Base-by-base conservation (phyloP, 2,113 vertebrate species). In the Centropus unirufus region DNA sequence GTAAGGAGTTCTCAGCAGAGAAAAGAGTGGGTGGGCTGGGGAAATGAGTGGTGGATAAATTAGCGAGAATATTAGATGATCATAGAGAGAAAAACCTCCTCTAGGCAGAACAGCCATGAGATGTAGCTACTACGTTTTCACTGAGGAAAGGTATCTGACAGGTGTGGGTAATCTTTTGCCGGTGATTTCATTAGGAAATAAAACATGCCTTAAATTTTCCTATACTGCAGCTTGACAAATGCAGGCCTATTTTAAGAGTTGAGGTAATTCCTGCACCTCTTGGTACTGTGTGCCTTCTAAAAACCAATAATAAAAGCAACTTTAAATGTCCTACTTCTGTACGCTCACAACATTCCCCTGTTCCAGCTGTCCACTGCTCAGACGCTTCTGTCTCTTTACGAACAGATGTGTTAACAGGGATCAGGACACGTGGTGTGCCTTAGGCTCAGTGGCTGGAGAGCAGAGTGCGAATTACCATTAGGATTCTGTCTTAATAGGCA, bases 1-100 rank as follows among this genome's bases (percentile, higher is more conserved):
- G 98, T 98, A 97, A 98, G 95, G 98, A 87, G 69, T 92, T 93
- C 32, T 75, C 39, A 96, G 64, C 55, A 58, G 58, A 76, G 66
- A 59, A 66, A 70, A 47, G 72, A 89, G 83, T 89, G 83, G 68
- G 89, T 89, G 89, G 77, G 58, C 54, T 83, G 83, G 64, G 89
- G 74, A 93, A 90, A 87, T 44, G 27, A 75, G 8, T 86, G 84
- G 88, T 90, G 88, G 75, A 40, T 87, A 62, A 82, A 86, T 77
- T 77, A 80, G 62, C 58, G 44, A 72, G 54, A 66, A 67, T 89
- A 69, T 77, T 54, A 40, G 9, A 32, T 55, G 74, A 66, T 92
- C 77, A 32, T 61, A 73, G 40, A 29, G 69, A 76, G 74, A 76
- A 80, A 82, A 72, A 58, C 30, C 70, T 70, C 47, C 88, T 74